Percentiles rank a stretch among this genome's conserved stretches.
Conservation (phyloP, 1,140 invertebrate genomes). For the Anastrepha ludens region DNA sequence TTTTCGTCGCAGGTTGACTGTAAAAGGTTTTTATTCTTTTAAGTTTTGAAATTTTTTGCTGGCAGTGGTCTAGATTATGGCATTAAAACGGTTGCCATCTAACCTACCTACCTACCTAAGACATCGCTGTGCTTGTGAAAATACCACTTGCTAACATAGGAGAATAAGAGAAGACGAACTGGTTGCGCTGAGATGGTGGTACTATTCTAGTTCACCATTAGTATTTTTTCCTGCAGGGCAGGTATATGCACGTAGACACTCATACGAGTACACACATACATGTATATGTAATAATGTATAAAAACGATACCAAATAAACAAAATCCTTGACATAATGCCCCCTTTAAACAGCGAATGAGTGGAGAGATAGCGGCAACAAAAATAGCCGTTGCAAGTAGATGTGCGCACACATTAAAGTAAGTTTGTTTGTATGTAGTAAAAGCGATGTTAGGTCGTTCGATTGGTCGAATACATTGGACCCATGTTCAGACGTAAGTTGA, state of each 20-base stretch:
- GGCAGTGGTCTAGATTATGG: no score
- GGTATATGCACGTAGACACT: neutral
- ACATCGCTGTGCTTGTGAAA: no score
- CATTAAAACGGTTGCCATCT: no score
- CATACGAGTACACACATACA: neutral
- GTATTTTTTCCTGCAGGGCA: no score
- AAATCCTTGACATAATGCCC: slow-evolving; percentile 49
- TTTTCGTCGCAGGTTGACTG: no score
- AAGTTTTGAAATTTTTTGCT: no score
- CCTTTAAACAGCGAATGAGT: slow-evolving; percentile 27
- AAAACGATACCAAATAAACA: slow-evolving; percentile 20
- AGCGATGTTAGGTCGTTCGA: neutral
- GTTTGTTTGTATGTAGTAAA: neutral
- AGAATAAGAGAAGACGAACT: no score
- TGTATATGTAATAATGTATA: neutral
- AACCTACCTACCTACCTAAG: no score
- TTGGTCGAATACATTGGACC: neutral
- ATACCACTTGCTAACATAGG: no score
- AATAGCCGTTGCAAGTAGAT: neutral
- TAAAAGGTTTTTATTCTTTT: no score
- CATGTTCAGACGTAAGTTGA: neutral
- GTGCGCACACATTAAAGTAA: neutral
- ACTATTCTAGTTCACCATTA: no score
- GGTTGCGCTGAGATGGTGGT: no score
- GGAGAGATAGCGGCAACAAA: slow-evolving; percentile 23